A percentile compares a stretch with the other conserved stretches of the same genome.
Evolutionary conservation across 2,888 invertebrate species (phyloP).

Genomic region (Acheta domesticus): DNA sequence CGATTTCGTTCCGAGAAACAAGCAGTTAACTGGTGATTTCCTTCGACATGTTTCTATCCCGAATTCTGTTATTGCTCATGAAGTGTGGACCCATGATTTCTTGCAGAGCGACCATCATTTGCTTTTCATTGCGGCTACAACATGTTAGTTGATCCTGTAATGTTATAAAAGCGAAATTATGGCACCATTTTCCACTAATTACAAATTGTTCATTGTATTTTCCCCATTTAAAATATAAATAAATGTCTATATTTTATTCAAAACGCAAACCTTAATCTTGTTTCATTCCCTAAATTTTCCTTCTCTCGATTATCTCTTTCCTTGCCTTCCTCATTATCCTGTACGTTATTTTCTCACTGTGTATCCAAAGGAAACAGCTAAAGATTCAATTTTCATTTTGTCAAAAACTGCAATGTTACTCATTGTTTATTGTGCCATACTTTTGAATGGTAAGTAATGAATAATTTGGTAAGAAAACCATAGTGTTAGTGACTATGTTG

Average conservation of each 20-base stretch:
- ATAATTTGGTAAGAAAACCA: too few relatives aligned
- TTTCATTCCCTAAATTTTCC: not conserved
- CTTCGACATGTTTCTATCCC: constrained; percentile 11
- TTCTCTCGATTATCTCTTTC: too few relatives aligned
- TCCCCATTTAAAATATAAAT: constrained; percentile 34
- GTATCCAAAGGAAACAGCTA: too few relatives aligned
- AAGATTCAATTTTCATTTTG: too few relatives aligned
- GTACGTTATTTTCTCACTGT: too few relatives aligned
- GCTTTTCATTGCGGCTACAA: constrained; percentile 18
- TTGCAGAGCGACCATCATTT: constrained; percentile 3
- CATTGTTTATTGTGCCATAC: too few relatives aligned
- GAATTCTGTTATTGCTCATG: constrained; percentile 23
- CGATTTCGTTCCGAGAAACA: not conserved
- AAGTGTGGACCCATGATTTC: constrained; percentile 3
- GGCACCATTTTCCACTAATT: constrained; percentile 37
- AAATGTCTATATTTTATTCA: constrained; percentile 37
- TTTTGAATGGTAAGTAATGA: too few relatives aligned
- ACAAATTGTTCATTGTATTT: constrained; percentile 35
- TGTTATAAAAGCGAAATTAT: constrained; percentile 23
- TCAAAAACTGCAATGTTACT: too few relatives aligned
- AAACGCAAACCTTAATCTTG: constrained; percentile 27
- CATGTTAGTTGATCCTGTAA: constrained; percentile 18
- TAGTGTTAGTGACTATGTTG: too few relatives aligned
- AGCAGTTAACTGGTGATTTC: constrained; percentile 18
- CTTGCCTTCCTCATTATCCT: too few relatives aligned